Evolutionary conservation across 2,113 vertebrate genomes (phyloP).

Genomic region (Anoura caudifer): DNA sequence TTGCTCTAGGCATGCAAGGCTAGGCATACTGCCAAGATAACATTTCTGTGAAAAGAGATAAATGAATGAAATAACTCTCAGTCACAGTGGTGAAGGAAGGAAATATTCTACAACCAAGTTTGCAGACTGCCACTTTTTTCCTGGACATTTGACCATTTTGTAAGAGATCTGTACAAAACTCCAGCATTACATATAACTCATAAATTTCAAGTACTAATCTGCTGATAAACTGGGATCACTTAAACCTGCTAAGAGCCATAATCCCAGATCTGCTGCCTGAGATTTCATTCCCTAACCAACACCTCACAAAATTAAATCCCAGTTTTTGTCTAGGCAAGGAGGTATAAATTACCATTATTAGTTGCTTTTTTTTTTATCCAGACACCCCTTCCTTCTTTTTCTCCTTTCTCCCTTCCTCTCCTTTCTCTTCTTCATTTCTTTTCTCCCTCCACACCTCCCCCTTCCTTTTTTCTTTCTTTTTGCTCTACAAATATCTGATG

Average conservation of each 20-base stretch:
- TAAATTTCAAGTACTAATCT: not conserved
- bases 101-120: not conserved
- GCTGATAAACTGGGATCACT: not conserved
- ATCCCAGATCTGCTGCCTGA: not conserved
- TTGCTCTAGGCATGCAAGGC: not conserved
- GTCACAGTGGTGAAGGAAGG: not conserved
- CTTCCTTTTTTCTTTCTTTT: not conserved
- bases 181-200: not conserved
- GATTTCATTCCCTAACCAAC: not conserved
- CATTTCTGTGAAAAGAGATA: not conserved
- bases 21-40: slow-evolving; percentile 12
- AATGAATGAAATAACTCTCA: not conserved
- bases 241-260: not conserved
- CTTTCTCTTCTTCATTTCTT: not conserved
- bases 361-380: not conserved
- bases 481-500: not conserved
- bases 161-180: not conserved
- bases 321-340: not conserved
- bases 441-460: not conserved
- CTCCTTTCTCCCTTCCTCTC: not conserved
- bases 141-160: not conserved
- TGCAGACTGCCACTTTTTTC: not conserved
- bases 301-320: not conserved
- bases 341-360: not conserved
- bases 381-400: not conserved